Base-by-base conservation (phyloP, 2,888 invertebrate genomes). In the Cataglyphis cursor region DNA sequence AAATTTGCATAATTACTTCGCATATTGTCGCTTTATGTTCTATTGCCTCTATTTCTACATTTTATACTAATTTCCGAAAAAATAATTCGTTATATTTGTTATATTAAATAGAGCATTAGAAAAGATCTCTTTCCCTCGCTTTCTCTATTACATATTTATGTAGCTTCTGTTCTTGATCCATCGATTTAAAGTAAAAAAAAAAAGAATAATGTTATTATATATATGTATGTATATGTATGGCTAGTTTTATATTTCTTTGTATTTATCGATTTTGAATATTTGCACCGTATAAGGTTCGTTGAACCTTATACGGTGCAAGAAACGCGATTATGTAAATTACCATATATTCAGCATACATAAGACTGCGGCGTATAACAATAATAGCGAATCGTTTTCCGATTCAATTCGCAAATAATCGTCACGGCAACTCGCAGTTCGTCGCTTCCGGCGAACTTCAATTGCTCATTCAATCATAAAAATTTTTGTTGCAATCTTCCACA, bases 321-420 rank as follows among this genome's bases (percentile, higher is more conserved):
- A 18, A 6, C 12, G n/a, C 31, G 31, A 24, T 65, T 76, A 54
- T 54, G 51, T 76, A 65, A 65, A 65, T 76, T 54, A n/a, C n/a
- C n/a, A n/a, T n/a, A 28, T 2, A 38, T 76, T 65, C 12, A 24
- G 41, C 41, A 41, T 41, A 15, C 24, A 3, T 21, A 35, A 75
- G 41, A 54, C 5, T 21, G 38, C n/a, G 18, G 65, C n/a, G 12
- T 51, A 10, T 38, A 41, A 57, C 12, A 57, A 10, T 66, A 57
- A 54, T 21, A 10, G 57, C 38, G 15, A 66, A 76, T 76, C 41
- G 28, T 66, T 76, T 76, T 66, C 12, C 66, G 76, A 76, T 76
- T 41, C 31, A 15, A 76, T 66, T 66, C 51, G 65, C 35, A 57
- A 66, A 76, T 57, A n/a, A 66, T 57, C 24, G 28, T 28, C 6